These are phyloP conservation scores for Leucopsar rothschildi DNA, from an alignment of 2,113 vertebrate genomes.

Conservation along the genomic window DNA sequence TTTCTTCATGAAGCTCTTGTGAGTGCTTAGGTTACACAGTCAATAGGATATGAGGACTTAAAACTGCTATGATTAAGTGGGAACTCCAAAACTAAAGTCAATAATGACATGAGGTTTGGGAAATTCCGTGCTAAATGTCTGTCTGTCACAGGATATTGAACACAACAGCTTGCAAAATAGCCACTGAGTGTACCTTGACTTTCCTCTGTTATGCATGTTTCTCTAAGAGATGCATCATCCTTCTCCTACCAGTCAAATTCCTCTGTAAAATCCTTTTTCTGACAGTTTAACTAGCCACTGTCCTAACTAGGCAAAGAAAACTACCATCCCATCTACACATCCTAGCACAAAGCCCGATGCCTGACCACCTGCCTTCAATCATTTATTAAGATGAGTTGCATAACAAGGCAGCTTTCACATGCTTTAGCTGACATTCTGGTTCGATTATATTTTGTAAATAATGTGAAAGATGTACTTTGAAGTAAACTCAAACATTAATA, in stretches of 20 bases:
- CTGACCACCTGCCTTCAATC: not conserved
- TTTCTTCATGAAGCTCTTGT: not conserved
- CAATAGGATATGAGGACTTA: not conserved
- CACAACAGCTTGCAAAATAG: constrained; percentile 4
- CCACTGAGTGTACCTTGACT: not conserved
- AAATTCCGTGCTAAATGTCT: not conserved
- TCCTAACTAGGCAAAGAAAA: not conserved
- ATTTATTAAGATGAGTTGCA: not conserved
- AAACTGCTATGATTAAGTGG: not conserved
- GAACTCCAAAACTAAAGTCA: not conserved
- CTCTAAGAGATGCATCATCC: not conserved
- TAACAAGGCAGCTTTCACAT: not conserved
- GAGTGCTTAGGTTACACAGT: not conserved
- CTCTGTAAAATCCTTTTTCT: not conserved
- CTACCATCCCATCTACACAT: not conserved
- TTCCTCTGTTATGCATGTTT: not conserved
- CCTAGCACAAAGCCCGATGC: not conserved
- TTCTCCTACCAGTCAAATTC: not conserved
- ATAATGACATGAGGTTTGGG: not conserved
- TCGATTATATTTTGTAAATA: not conserved
- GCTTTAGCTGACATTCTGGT: not conserved
- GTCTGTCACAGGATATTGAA: not conserved
- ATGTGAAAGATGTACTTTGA: not conserved
- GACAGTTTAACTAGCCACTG: not conserved
- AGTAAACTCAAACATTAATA: not conserved